Evolutionary conservation across 2,888 invertebrate species (phyloP), one percentile per base, ranked within the genome.

Genomic region (Willowsia nigromaculata): DNA sequence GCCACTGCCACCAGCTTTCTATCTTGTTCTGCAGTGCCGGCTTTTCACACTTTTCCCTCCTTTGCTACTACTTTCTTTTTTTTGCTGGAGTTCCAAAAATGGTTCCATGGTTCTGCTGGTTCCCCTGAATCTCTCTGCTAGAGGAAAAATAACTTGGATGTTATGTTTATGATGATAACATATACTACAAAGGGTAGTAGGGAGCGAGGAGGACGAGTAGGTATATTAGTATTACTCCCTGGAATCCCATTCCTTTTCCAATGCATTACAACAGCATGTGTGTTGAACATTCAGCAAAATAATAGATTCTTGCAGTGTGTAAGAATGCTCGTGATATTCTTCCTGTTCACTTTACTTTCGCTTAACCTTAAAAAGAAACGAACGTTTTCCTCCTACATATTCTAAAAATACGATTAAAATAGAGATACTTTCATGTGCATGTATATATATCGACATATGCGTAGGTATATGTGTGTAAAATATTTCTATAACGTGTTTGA

Each of bases 221-320:
- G 71, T 87, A 74, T 82, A 74, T 87, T 87, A 74, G 82, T 87
- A 87, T 87, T 87, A 81, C 47, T 83, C 88, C 88, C 88, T 65
- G 15, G 88, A 83, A 88, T 88, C 88, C 76, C 88, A 88, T 88
- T 88, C 83, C 76, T 74, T 81, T 86, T 83, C 71, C 88, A 22
- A 88, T 83, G 82, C 76, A 87, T 74, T 88, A 78, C 76, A 76
- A 88, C 76, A 81, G 62, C 87, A 88, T 88, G 88, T 88, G 88
- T 78, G 82, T 53, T 83, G 62, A 76, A 78, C 83, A 78, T 88
- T 83, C 40, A 50, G 37, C 62, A 43, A 74, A 83, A 84, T 65
- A 68, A 68, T 82, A 82, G 81, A 82, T 82, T 87, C 68, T 74
- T 74, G 40, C 59, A 25, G 47, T n/a, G 43, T 43, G 40, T 71